Base-by-base conservation (phyloP, 2,797 vertebrate species). In the Myotis vivesi region DNA sequence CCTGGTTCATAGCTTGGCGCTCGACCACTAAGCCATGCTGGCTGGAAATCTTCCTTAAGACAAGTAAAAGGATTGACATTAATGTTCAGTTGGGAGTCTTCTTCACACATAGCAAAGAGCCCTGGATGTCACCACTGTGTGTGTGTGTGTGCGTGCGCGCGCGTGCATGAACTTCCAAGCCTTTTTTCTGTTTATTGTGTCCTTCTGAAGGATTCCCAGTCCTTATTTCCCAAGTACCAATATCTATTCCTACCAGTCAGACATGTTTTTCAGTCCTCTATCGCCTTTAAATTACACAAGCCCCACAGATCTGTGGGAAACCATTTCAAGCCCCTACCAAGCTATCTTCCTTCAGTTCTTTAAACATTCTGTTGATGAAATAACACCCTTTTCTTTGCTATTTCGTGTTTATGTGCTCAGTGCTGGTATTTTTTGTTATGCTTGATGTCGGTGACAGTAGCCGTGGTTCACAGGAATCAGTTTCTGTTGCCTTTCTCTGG, bases 311-410 rank as follows among this genome's bases (percentile, higher is more conserved):
- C 51, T 87, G 33, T 64, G n/a, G 77, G 80, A 76, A 88, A 41
- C 8, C 79, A 25, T 73, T 69, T 82, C 49, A 85, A 8, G n/a
- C 25, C 49, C 8, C 55, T 79, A 53, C 57, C 84, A 94, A 64
- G 20, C 22, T 73, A 6, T 89, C 51, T 91, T 87, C 76, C 30
- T 85, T 86, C 28, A 53, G 13, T 69, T 96, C 46, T 84, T 92
- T 55, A 76, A 95, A n/a, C 44, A 46, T 30, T 86, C 68, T 88
- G n/a, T 84, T 77, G 91, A 55, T 77, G 91, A 55, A 77, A 73
- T 71, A 72, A 57, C 59, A 38, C 62, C 90, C 10, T 92, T 71
- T 92, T 92, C 49, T 79, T 91, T 84, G 17, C 75, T 92, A 86
- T 4, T 46, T 90, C 82, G 44, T 80, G n/a, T 89, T 87, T 89